Evolutionary conservation across 2,888 invertebrate genomes (phyloP), one percentile per base, ranked within the genome.

Genomic region (Chymomyza caudatula): DNA sequence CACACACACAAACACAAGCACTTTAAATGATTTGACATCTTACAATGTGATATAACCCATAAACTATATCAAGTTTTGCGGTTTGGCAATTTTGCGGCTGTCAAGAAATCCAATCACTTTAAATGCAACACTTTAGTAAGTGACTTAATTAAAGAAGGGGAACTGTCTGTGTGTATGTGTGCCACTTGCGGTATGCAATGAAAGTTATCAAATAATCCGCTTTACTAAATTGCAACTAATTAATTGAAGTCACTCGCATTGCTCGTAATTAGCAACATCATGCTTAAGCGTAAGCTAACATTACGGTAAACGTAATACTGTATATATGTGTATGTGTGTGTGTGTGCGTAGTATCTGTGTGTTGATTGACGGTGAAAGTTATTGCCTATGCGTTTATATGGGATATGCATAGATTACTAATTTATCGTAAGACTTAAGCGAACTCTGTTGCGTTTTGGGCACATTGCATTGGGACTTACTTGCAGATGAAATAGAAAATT

Each of bases 181-280:
- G 15, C 19, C 47, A 15, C 1, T 22, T 51, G 20, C 6, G 20
- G 20, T 20, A 19, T 2, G 22, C 61, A 57, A 63, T 43, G 65
- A 79, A 77, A 78, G 77, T 79, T 77, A 71, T 71, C 67, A 69
- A 51, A 57, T 79, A 79, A 77, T 67, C 77, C 63, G 79, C 79
- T 77, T 79, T 76, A 79, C 79, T 71, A 71, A 77, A 79, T 77
- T 79, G 77, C 73, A 78, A 65, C 76, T 77, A 77, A 77, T 79
- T 79, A 77, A 77, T 77, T 77, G 73, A 77, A 76, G 77, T 79
- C 71, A 69, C 71, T 70, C 66, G 71, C 68, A 61, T 71, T 77
- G 65, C 59, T 63, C 42, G 67, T 74, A 69, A 78, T 78, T 75
- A 25, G 42, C 23, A 44, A 29, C 22, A 64, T 65, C 67, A 65